phyloP scores from a whole-genome alignment of 2,797 vertebrate species.

The Nasua narica region DNA sequence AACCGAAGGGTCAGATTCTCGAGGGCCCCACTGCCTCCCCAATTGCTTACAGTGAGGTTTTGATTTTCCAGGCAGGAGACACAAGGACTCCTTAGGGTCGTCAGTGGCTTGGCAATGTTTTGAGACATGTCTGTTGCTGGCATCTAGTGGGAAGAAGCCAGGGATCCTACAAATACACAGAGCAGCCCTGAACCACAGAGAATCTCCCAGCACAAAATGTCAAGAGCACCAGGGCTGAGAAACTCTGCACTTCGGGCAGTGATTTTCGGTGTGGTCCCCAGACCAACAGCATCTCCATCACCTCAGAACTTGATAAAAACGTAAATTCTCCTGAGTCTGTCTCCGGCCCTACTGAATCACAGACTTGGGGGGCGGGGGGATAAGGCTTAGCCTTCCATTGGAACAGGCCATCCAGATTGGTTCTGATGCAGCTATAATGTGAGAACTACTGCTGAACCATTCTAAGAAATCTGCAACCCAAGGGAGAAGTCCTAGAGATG shows the following conservation, averaged over 20 bases:
- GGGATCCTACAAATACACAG: not conserved
- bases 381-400: not conserved
- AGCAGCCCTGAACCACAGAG: not conserved
- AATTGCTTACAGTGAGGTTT: not conserved
- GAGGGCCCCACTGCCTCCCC: not conserved
- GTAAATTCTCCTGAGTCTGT: not conserved
- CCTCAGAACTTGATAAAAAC: not conserved
- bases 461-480: not conserved
- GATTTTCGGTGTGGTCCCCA: not conserved
- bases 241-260: not conserved
- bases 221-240: not conserved
- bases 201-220: not conserved
- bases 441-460: not conserved
- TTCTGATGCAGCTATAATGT: not conserved
- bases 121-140: not conserved
- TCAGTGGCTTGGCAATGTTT: not conserved
- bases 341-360: not conserved
- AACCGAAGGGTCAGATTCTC: not conserved
- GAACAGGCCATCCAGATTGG: not conserved
- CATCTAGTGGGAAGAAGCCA: not conserved
- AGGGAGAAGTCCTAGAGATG: not conserved
- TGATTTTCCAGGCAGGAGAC: not conserved
- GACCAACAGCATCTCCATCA: not conserved
- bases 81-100: not conserved
- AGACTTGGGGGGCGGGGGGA: fast-evolving